A percentile compares a stretch with the other conserved stretches of the same genome.
Evolutionary conservation across 2,888 invertebrate genomes (phyloP).

Genomic region (Tridacna crocea): DNA sequence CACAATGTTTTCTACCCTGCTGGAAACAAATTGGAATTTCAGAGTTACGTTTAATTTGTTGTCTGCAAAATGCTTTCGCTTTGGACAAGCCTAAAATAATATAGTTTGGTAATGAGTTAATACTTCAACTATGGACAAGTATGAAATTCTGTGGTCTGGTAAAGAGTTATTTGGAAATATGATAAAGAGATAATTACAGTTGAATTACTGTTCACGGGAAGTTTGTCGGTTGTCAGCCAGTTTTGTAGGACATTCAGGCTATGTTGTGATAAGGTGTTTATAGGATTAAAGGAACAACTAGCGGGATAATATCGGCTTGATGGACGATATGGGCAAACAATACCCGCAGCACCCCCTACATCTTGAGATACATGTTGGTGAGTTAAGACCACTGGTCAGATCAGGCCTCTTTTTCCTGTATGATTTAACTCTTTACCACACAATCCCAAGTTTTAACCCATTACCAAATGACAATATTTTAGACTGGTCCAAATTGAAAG

Average conservation of each 20-base stretch:
- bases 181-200: not conserved
- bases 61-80: too few relatives aligned
- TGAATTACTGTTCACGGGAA: not conserved
- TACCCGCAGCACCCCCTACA: conserved; percentile 3
- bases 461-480: too few relatives aligned
- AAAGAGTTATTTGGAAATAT: too few relatives aligned
- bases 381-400: not conserved
- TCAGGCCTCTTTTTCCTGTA: not conserved
- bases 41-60: too few relatives aligned
- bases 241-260: not conserved
- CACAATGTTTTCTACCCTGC: too few relatives aligned
- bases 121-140: too few relatives aligned
- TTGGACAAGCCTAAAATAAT: too few relatives aligned
- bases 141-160: too few relatives aligned
- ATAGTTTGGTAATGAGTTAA: too few relatives aligned
- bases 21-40: too few relatives aligned
- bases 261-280: conserved; percentile 8
- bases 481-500: too few relatives aligned
- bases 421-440: too few relatives aligned
- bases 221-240: not conserved
- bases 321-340: conserved; percentile 18
- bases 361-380: conserved; percentile 11
- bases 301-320: not conserved
- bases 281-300: not conserved
- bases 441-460: not conserved